Evolutionary conservation across 2,797 vertebrate species (phyloP).

Genomic region (Danio aesculapii): DNA sequence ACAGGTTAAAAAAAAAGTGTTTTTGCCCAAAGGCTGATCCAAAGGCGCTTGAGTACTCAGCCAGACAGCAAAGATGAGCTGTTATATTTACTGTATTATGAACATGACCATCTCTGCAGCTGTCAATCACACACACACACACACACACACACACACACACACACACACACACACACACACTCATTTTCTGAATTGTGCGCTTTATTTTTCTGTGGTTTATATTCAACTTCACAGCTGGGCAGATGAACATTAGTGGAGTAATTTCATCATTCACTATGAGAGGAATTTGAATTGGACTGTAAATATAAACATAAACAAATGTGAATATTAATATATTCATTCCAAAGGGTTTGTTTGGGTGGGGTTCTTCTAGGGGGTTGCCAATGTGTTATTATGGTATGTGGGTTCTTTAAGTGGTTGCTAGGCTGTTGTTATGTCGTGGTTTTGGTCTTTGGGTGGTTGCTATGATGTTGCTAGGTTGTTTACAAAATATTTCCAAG

Average conservation of each 20-base stretch:
- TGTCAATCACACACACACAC: background rate
- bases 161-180: background rate
- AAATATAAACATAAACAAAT: too few relatives aligned
- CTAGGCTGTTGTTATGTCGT: too few relatives aligned
- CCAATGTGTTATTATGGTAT: too few relatives aligned
- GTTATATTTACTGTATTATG: background rate
- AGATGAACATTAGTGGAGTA: background rate
- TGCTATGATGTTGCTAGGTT: too few relatives aligned
- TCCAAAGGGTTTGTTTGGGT: too few relatives aligned
- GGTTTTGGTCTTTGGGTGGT: too few relatives aligned
- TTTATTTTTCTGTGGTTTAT: background rate
- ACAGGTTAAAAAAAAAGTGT: constrained; percentile 8
- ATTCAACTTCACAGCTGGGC: background rate
- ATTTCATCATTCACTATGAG: background rate
- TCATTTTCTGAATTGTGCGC: background rate
- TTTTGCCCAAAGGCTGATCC: constrained; percentile 28
- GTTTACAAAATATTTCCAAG: too few relatives aligned
- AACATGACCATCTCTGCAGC: background rate
- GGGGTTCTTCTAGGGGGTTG: too few relatives aligned
- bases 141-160: background rate
- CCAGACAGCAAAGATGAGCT: background rate
- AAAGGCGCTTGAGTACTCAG: background rate
- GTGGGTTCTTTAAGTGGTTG: too few relatives aligned
- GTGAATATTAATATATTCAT: too few relatives aligned
- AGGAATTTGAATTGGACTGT: background rate